Conservation (phyloP, 2,797 vertebrate genomes). For the Petrocephalus sullivani region DNA sequence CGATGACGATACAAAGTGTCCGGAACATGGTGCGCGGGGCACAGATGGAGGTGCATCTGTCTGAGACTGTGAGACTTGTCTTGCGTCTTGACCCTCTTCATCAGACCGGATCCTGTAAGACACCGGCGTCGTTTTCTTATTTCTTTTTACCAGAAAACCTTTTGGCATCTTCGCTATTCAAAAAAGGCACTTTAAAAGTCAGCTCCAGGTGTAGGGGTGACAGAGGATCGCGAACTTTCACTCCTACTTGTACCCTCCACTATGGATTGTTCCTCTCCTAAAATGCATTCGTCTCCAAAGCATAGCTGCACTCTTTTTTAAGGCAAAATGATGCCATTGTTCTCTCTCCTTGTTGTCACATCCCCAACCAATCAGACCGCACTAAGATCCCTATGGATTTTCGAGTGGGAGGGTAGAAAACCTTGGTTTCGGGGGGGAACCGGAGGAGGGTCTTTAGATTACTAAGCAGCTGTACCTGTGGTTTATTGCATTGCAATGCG, state of each 20-base stretch:
- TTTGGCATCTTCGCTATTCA: constrained; percentile 70
- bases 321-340: constrained; percentile 73
- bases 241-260: constrained; percentile 24
- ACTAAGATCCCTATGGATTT: constrained; percentile 55
- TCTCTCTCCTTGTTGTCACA: constrained; percentile 62
- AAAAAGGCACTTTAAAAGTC: constrained; percentile 50
- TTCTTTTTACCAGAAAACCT: constrained; percentile 85
- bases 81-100: constrained; percentile 54
- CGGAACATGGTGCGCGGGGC: constrained; percentile 25
- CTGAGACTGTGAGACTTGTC: constrained; percentile 28
- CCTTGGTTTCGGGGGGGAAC: constrained; percentile 46
- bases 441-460: constrained; percentile 64
- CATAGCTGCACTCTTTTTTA: constrained; percentile 70
- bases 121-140: constrained; percentile 68
- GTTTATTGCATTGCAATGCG: constrained; percentile 50
- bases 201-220: constrained; percentile 37
- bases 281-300: constrained; percentile 46
- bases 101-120: constrained; percentile 78
- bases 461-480: constrained; percentile 82
- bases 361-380: constrained; percentile 71
- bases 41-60: constrained; percentile 35
- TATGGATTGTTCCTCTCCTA: constrained; percentile 39
- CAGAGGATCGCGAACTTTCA: constrained; percentile 40
- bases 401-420: constrained; percentile 55
- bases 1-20: constrained; percentile 43